A percentile compares a stretch with the other conserved stretches of the same genome.
These are phyloP conservation scores for Aphrophora alni DNA, from an alignment of 2,888 invertebrate genomes.

Conservation along the genomic window DNA sequence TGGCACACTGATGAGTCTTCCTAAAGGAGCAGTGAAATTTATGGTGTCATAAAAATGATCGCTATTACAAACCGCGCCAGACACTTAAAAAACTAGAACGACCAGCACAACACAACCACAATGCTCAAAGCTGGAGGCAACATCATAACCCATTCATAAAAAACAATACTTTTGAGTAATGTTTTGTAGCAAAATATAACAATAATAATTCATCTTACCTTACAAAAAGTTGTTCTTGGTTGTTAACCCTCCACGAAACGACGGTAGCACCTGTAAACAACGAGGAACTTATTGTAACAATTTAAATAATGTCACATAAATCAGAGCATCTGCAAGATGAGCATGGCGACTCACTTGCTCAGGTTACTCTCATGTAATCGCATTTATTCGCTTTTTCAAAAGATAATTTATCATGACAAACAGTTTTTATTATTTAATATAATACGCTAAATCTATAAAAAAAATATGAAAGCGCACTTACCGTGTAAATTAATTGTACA, in stretches of 20 bases:
- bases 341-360: constrained; percentile 13
- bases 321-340: not conserved
- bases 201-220: constrained; percentile 68
- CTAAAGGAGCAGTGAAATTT: not conserved
- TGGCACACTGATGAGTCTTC: too few species aligned
- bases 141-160: not conserved
- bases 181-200: not conserved
- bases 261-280: constrained; percentile 86
- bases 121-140: constrained; percentile 1
- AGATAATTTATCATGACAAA: not conserved
- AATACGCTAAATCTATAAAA: not conserved
- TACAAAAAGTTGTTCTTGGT: constrained; percentile 95
- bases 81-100: constrained; percentile 9
- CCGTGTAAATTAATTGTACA: constrained; percentile 97
- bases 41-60: constrained; percentile 1
- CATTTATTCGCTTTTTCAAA: not conserved
- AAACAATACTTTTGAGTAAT: not conserved
- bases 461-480: constrained; percentile 61
- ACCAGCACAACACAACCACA: constrained; percentile 18
- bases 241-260: constrained; percentile 95
- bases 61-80: not conserved
- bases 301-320: constrained; percentile 2
- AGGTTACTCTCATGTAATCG: not conserved
- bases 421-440: not conserved
- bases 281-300: not conserved